Conservation (phyloP, 2,113 vertebrate species). For the Syrrhaptes paradoxus region DNA sequence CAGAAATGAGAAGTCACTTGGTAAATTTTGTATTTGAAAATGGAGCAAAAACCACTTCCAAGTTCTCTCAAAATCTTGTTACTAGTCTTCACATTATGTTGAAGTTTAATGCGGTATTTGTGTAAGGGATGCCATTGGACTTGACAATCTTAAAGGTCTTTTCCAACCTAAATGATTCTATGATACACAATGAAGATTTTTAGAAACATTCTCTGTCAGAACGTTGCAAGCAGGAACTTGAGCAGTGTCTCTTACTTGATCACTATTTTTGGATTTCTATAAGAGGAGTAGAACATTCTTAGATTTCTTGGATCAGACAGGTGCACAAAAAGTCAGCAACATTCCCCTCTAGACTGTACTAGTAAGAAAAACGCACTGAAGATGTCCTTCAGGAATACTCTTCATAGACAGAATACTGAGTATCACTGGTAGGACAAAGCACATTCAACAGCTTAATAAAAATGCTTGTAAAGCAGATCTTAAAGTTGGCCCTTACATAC, state of each 20-base stretch:
- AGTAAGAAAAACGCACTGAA: slow-evolving; percentile 29
- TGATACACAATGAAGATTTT: neutral
- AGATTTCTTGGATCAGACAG: neutral
- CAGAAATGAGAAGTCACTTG: neutral
- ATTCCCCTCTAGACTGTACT: neutral
- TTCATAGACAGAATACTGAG: slow-evolving; percentile 25
- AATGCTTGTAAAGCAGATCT: neutral
- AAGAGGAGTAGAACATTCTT: neutral
- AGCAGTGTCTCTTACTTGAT: neutral
- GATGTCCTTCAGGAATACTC: slow-evolving; percentile 19
- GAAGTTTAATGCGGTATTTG: neutral
- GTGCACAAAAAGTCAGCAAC: slow-evolving; percentile 29
- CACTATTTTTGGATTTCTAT: neutral
- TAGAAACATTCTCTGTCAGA: neutral
- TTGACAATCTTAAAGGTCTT: too few relatives aligned
- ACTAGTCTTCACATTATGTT: neutral
- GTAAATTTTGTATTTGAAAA: neutral
- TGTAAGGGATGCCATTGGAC: neutral
- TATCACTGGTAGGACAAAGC: neutral
- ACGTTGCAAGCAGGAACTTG: neutral
- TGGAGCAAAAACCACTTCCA: neutral
- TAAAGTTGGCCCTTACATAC: neutral
- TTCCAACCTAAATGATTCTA: too few relatives aligned
- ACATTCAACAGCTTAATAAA: slow-evolving; percentile 54
- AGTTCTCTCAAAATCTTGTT: neutral